These are phyloP conservation scores for Phoxinus phoxinus DNA, from an alignment of 2,113 vertebrate genomes.

Conservation along the genomic window DNA sequence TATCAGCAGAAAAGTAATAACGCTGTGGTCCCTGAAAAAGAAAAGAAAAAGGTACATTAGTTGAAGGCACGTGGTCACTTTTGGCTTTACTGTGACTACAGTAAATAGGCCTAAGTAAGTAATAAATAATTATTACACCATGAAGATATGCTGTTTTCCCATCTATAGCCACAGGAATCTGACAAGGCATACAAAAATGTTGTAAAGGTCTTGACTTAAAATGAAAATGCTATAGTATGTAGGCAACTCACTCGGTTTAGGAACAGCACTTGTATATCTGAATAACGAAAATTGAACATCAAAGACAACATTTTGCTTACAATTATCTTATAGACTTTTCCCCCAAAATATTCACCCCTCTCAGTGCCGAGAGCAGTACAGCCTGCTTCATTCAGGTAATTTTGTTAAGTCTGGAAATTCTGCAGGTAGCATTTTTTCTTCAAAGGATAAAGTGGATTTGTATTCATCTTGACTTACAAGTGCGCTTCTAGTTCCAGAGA, in stretches of 20 bases:
- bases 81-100: background rate
- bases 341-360: background rate
- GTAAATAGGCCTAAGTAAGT: no score
- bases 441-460: constrained; percentile 38
- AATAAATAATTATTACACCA: no score
- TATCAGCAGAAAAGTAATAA: background rate
- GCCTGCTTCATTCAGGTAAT: constrained; percentile 7
- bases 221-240: background rate
- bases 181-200: background rate
- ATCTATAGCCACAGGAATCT: background rate
- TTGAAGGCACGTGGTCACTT: background rate
- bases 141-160: background rate
- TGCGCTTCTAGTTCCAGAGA: constrained; percentile 27
- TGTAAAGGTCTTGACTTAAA: background rate
- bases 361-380: background rate
- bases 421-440: constrained; percentile 32
- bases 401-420: background rate
- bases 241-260: background rate
- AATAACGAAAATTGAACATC: background rate
- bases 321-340: background rate
- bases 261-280: background rate
- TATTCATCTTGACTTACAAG: constrained; percentile 44
- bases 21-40: background rate
- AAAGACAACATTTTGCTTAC: constrained; percentile 13
- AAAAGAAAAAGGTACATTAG: background rate